phyloP scores from a whole-genome alignment of 64 coral and sea anemone genomes.

The Acropora yongei region DNA sequence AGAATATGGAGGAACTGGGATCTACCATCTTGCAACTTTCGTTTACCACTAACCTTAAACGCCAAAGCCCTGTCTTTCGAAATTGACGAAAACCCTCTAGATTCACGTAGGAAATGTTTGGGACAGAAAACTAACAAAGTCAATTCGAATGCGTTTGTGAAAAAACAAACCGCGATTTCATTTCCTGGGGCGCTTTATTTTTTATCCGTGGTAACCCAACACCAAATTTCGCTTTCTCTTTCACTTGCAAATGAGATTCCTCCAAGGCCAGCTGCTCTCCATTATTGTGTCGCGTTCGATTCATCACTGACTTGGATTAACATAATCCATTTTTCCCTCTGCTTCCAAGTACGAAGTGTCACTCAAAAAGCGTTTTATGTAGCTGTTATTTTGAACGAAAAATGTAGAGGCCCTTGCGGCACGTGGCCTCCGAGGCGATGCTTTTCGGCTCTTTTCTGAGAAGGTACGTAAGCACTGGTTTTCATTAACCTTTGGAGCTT shows the following conservation, averaged over 20 bases:
- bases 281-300: neutral
- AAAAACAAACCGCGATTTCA: no score
- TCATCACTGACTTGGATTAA: neutral
- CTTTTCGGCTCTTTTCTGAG: neutral
- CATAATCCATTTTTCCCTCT: conserved; percentile 3
- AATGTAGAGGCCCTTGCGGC: neutral
- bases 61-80: no score
- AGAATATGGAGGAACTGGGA: no score
- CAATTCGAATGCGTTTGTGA: no score
- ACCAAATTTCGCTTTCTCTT: neutral
- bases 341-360: neutral
- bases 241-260: neutral
- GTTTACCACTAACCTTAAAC: no score
- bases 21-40: no score
- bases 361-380: neutral
- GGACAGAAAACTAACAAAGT: no score
- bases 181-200: no score
- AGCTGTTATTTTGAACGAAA: neutral
- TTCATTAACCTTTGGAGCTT: no score
- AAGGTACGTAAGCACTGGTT: neutral
- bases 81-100: no score
- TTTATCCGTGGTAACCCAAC: no score
- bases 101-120: no score
- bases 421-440: neutral
- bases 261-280: neutral